Percentiles rank a stretch among this genome's conserved stretches.
Evolutionary conservation across 2,888 invertebrate genomes (phyloP).

Genomic region (Griposia aprilina): DNA sequence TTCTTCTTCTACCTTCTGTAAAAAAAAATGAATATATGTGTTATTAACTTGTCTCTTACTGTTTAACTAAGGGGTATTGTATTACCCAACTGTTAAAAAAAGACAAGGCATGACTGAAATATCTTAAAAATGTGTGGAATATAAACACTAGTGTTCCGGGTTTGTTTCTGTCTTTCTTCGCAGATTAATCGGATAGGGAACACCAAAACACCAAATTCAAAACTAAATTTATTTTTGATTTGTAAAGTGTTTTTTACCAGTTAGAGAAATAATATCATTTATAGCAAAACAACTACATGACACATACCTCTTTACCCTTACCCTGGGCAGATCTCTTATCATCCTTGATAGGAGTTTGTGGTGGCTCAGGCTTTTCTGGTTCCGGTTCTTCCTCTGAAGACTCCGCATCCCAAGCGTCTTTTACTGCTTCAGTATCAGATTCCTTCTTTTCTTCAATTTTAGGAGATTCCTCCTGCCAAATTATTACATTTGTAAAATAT

Average conservation of each 20-base stretch:
- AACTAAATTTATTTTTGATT: not conserved
- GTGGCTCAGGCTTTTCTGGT: slow-evolving; percentile 71
- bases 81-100: not conserved
- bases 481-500: not conserved
- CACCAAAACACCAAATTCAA: not conserved
- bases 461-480: slow-evolving; percentile 74
- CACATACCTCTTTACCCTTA: slow-evolving; percentile 69
- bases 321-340: slow-evolving; percentile 71
- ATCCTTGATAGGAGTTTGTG: slow-evolving; percentile 72
- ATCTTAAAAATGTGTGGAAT: not conserved
- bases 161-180: not conserved
- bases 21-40: not conserved
- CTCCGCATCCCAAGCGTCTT: slow-evolving; percentile 96
- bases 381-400: slow-evolving; percentile 90
- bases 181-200: not conserved
- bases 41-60: not conserved
- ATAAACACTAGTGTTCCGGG: not conserved
- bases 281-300: not conserved
- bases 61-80: not conserved
- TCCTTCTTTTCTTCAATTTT: slow-evolving; percentile 79
- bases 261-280: not conserved
- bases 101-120: not conserved
- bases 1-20: slow-evolving; percentile 87
- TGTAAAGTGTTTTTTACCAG: not conserved
- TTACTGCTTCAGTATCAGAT: slow-evolving; percentile 91